Evolutionary conservation across 2,113 vertebrate genomes (phyloP), one percentile per base, ranked within the genome.

Genomic region (Zosterops pallidus): DNA sequence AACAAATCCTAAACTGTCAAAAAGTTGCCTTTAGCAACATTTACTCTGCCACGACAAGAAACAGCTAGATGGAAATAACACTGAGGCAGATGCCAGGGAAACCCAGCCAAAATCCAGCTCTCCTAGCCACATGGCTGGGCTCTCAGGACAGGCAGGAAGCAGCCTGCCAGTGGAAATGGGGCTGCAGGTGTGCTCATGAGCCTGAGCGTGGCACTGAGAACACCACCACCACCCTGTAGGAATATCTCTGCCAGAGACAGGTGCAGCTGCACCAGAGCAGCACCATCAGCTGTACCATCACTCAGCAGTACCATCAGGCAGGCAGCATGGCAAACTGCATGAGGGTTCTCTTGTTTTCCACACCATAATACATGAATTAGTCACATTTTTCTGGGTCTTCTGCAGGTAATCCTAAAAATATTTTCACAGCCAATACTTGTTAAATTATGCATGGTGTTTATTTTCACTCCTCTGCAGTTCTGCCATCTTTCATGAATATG

Each of bases 401-500:
- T 86, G 83, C 84, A 96, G 96, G 92, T 93, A 74, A 86, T 53
- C 68, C 92, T 71, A 90, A 94, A 93, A 90, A 70, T 83, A 75
- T 42, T 88, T 96, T 75, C 0, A 1, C 9, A 13, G 64, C 70
- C 79, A 64, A 42, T 91, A 59, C 41, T 74, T 90, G 37, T 68
- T 96, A 94, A 96, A 96, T 96, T 93, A 96, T 97, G 83, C 72
- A 95, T 96, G 49, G 23, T 94, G 92, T 96, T 96, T 96, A 95
- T 64, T 83, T 94, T 81, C 35, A n/a, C n/a, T 70, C 64, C 71
- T 81, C 91, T 83, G 76, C 11, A 6, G 64, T 65, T 90, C 83
- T 93, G 60, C 68, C 25, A 17, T 41, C 76, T 90, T 81, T 83
- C 52, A 47, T 60, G 44, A 85, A 90, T 64, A 88, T 68, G 76